phyloP scores from a whole-genome alignment of 2,113 vertebrate species.

The Emydura subglobosa region DNA sequence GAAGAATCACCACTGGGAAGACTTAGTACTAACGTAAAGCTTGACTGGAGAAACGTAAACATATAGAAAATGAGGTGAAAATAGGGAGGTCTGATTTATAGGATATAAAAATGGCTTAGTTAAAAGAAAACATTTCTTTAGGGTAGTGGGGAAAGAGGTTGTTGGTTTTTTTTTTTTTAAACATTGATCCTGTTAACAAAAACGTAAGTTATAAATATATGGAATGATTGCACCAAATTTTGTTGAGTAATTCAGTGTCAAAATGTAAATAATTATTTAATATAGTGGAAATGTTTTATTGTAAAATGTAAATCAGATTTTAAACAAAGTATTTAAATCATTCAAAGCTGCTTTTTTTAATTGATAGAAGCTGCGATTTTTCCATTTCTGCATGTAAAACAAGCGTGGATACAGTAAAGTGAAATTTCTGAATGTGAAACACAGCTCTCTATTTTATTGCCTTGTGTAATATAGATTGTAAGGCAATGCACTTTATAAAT shows the following conservation, averaged over 20 bases:
- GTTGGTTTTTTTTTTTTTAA: neutral
- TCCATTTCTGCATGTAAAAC: neutral
- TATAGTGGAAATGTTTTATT: neutral
- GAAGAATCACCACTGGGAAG: neutral
- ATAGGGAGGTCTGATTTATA: neutral
- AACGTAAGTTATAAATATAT: neutral
- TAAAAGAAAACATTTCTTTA: neutral
- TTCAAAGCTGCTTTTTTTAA: neutral
- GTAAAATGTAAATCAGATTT: neutral
- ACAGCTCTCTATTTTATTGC: conserved; percentile 22
- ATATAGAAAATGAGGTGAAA: neutral
- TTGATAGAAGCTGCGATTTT: neutral
- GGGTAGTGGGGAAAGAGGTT: neutral
- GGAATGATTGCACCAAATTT: neutral
- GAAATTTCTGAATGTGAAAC: conserved; percentile 21
- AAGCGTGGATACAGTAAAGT: neutral
- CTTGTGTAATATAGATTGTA: neutral
- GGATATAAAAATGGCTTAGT: neutral
- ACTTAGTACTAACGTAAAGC: neutral
- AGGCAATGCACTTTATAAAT: neutral
- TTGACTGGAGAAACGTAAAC: neutral
- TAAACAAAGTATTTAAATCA: neutral
- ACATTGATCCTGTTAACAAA: neutral
- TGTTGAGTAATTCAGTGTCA: neutral
- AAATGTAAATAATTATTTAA: conserved; percentile 23